These are phyloP conservation scores for Hybognathus amarus DNA, from an alignment of 2,797 vertebrate genomes.

Conservation along the genomic window DNA sequence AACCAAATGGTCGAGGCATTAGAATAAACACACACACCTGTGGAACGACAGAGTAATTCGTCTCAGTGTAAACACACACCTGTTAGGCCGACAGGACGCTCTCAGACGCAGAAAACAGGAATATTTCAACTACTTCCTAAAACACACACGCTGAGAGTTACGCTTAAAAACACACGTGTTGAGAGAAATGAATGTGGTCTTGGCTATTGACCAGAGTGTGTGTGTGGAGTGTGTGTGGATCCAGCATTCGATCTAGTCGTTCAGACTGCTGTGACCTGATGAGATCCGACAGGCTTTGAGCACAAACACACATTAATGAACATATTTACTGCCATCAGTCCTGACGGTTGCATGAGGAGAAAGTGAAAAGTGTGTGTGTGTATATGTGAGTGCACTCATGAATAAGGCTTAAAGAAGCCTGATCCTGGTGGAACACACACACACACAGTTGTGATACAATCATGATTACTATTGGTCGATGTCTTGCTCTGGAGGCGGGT, in stretches of 20 bases:
- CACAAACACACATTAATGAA: constrained; percentile 26
- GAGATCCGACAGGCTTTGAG: constrained; percentile 23
- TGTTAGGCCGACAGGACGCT: not conserved
- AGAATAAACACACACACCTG: not conserved
- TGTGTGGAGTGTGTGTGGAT: too few relatives aligned
- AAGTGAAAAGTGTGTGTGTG: not conserved
- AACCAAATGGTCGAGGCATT: not conserved
- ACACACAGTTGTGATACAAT: too few relatives aligned
- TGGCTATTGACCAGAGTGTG: constrained; percentile 45
- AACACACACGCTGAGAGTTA: not conserved
- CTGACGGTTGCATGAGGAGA: not conserved
- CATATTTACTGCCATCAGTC: constrained; percentile 17
- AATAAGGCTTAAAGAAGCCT: too few relatives aligned
- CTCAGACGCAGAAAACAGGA: not conserved
- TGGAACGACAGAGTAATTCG: not conserved
- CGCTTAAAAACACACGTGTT: not conserved
- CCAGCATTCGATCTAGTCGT: not conserved
- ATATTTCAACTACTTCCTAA: not conserved
- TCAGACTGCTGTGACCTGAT: not conserved
- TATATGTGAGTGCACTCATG: too few relatives aligned
- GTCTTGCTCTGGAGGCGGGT: too few relatives aligned
- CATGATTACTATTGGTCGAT: too few relatives aligned
- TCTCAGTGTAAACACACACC: not conserved
- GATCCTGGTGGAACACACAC: too few relatives aligned
- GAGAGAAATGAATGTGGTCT: not conserved